Conservation (phyloP, 2,797 vertebrate species). For the Anguilla anguilla region DNA sequence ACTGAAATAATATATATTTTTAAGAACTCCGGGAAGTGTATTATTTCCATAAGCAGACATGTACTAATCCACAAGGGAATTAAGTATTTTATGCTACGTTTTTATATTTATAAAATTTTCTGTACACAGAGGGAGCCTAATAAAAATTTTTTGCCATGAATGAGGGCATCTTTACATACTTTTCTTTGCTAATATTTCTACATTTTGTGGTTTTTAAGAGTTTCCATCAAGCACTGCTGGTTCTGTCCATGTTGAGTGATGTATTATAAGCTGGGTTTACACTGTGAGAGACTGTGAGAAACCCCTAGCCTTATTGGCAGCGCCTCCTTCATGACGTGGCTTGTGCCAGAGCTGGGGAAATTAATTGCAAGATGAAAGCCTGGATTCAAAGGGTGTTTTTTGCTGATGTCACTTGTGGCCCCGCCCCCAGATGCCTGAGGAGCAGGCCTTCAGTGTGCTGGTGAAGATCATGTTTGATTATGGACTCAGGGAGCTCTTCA, state of each 20-base stretch:
- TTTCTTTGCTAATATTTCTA: neutral
- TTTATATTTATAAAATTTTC: neutral
- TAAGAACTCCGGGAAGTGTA: neutral
- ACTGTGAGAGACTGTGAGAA: neutral
- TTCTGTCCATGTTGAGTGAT: neutral
- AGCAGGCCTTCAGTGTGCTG: slow-evolving; percentile 98
- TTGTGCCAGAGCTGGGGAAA: neutral
- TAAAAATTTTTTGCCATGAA: neutral
- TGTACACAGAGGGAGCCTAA: neutral
- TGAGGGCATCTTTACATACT: neutral
- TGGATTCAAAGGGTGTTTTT: neutral
- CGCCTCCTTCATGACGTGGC: neutral
- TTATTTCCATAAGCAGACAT: neutral
- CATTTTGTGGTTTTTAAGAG: neutral
- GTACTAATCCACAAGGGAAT: neutral
- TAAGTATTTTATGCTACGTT: neutral
- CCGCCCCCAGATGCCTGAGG: slow-evolving; percentile 90
- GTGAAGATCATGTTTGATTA: slow-evolving; percentile 99
- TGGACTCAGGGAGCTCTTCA: slow-evolving; percentile 99
- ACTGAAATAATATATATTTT: neutral
- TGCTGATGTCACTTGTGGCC: neutral
- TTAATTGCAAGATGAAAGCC: neutral
- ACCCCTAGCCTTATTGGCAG: neutral
- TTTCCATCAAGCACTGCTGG: neutral
- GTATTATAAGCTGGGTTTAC: neutral